These are phyloP conservation scores for Liparis tanakae DNA, from an alignment of 2,797 vertebrate genomes.

Conservation along the genomic window DNA sequence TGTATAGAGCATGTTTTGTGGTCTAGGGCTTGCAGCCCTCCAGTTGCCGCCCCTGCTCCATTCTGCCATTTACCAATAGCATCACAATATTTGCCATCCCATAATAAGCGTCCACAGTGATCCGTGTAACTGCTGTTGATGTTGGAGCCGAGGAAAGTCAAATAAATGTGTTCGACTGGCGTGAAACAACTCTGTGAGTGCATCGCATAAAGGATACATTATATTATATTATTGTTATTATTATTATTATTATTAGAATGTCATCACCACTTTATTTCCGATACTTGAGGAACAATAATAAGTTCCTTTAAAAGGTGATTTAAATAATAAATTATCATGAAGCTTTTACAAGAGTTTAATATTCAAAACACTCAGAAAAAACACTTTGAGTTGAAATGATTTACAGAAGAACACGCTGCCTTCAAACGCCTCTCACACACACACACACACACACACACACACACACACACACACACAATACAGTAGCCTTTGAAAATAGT, in stretches of 20 bases:
- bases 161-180: conserved; percentile 78
- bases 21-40: conserved; percentile 72
- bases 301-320: conserved; percentile 39
- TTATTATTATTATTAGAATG: no score
- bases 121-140: conserved; percentile 82
- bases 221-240: no score
- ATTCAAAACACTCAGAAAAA: conserved; percentile 22
- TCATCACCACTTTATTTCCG: conserved; percentile 15
- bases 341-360: conserved; percentile 33
- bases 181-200: conserved; percentile 78
- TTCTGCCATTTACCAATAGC: conserved; percentile 79
- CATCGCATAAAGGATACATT: conserved; percentile 13
- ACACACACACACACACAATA: conserved; percentile 31
- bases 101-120: conserved; percentile 76
- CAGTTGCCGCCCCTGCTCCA: conserved; percentile 63
- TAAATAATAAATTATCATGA: conserved; percentile 3
- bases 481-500: conserved; percentile 52
- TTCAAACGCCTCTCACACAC: conserved; percentile 44
- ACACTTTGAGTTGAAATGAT: conserved; percentile 49
- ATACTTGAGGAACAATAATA: conserved; percentile 36
- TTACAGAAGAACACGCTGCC: conserved; percentile 36
- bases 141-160: conserved; percentile 77
- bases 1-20: conserved; percentile 54
- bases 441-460: conserved; percentile 25
- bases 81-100: conserved; percentile 82